Percentiles rank a stretch among this genome's conserved stretches.
phyloP scores from a whole-genome alignment of 2,888 invertebrate genomes.

The Eupeodes luniger region DNA sequence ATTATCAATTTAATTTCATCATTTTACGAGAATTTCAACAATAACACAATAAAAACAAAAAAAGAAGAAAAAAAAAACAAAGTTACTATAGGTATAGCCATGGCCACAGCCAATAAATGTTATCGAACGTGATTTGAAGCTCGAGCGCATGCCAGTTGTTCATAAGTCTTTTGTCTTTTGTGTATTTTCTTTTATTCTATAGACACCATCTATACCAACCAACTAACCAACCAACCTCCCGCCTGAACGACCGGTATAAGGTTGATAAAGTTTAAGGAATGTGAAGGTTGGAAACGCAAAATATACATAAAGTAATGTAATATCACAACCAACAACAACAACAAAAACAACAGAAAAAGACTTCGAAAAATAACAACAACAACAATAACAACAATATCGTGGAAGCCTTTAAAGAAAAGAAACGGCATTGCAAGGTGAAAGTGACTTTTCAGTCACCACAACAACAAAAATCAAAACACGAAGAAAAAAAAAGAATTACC shows the following conservation, averaged over 20 bases:
- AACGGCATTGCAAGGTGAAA: conserved; percentile 84
- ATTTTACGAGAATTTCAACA: conserved; percentile 62
- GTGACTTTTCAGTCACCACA: conserved; percentile 78
- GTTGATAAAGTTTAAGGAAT: conserved; percentile 57
- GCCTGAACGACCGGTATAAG: conserved; percentile 42
- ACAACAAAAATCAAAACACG: conserved; percentile 10
- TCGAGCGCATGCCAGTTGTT: conserved; percentile 22
- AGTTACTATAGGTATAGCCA: conserved; percentile 65
- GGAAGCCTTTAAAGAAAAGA: conserved; percentile 81
- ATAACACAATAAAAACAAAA: neutral
- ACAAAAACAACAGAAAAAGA: neutral
- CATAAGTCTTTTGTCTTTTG: conserved; percentile 26
- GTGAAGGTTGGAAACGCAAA: conserved; percentile 69
- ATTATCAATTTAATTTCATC: conserved; percentile 69
- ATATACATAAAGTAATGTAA: conserved; percentile 62
- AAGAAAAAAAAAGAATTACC: conserved; percentile 46
- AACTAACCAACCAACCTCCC: neutral
- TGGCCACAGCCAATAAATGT: conserved; percentile 70
- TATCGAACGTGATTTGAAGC: conserved; percentile 60
- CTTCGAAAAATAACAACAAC: conserved; percentile 16
- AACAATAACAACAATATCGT: conserved; percentile 73
- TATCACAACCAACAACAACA: conserved; percentile 59
- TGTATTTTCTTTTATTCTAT: conserved; percentile 37
- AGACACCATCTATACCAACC: neutral
- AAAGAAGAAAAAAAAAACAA: conserved; percentile 31